phyloP scores from a whole-genome alignment of 2,888 invertebrate genomes.

The Agriopis marginaria region DNA sequence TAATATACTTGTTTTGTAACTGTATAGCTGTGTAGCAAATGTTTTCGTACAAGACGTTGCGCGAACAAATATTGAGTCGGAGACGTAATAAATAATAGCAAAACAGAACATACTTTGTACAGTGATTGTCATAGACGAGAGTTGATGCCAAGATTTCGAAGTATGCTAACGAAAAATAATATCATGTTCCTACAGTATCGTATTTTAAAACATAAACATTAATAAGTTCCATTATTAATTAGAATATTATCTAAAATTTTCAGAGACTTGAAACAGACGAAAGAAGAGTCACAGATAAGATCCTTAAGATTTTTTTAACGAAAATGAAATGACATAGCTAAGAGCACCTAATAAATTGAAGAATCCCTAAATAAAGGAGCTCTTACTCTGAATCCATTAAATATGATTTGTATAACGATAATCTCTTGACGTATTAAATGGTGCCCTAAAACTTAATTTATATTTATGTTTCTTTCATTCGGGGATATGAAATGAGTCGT shows the following conservation, averaged over 20 bases:
- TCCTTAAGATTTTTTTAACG: background rate
- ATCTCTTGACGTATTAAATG: constrained; percentile 30
- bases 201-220: background rate
- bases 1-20: constrained; percentile 58
- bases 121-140: constrained; percentile 13
- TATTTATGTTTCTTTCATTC: constrained; percentile 29
- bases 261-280: too few species aligned
- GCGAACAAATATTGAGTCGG: constrained; percentile 27
- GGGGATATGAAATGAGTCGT: constrained; percentile 27
- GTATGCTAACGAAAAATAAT: constrained; percentile 8
- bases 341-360: constrained; percentile 10
- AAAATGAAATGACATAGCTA: background rate
- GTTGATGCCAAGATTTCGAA: constrained; percentile 24
- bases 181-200: background rate
- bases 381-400: constrained; percentile 25
- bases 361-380: constrained; percentile 16
- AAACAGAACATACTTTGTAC: constrained; percentile 13
- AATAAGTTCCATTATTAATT: background rate
- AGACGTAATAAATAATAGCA: constrained; percentile 20
- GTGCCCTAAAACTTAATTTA: constrained; percentile 31
- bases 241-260: background rate
- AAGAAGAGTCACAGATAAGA: background rate
- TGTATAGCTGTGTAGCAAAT: constrained; percentile 41
- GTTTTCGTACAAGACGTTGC: constrained; percentile 32
- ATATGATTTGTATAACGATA: constrained; percentile 38